Conservation (phyloP, 2,888 invertebrate species). For the Micoletzkya japonica region DNA sequence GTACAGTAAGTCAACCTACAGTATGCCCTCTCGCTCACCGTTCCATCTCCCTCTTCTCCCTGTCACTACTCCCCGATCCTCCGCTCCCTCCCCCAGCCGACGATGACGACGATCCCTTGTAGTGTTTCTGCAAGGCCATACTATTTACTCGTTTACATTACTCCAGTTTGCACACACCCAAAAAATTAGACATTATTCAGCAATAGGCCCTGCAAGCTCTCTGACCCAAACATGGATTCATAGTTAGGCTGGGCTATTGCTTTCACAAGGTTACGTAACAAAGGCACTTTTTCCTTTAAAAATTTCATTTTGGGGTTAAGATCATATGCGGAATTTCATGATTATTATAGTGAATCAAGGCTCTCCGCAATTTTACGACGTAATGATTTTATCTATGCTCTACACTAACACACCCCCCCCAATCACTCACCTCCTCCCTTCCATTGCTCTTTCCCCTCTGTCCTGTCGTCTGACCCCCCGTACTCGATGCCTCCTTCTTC, state of each 20-base stretch:
- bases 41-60: constrained; percentile 14
- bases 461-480: background rate
- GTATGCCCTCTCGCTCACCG: too few species aligned
- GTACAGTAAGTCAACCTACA: too few species aligned
- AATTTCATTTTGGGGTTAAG: too few species aligned
- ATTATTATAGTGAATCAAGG: too few species aligned
- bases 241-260: too few species aligned
- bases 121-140: background rate
- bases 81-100: background rate
- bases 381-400: background rate
- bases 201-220: too few species aligned
- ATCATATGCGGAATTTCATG: too few species aligned
- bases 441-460: background rate
- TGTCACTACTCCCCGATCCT: background rate
- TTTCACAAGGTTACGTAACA: too few species aligned
- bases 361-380: too few species aligned
- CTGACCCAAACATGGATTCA: too few species aligned
- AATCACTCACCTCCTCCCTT: background rate
- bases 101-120: background rate
- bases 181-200: background rate
- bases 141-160: background rate
- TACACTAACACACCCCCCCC: background rate
- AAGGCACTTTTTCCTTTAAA: too few species aligned
- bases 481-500: background rate
- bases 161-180: background rate